phyloP scores from a whole-genome alignment of 2,113 vertebrate species.

The Dasyornis broadbenti region DNA sequence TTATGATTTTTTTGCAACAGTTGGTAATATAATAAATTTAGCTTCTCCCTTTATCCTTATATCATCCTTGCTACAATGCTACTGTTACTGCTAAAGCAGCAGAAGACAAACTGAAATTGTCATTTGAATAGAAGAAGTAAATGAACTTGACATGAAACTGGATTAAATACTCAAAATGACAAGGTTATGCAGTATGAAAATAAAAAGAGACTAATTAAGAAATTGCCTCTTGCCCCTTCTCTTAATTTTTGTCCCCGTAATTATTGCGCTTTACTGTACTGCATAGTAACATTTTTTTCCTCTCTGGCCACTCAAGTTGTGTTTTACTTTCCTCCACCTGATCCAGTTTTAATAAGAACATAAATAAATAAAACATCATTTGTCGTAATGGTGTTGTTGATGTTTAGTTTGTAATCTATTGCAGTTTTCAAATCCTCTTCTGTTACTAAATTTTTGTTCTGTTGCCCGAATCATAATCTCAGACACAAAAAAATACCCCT shows the following conservation, averaged over 20 bases:
- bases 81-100: background rate
- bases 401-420: background rate
- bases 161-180: background rate
- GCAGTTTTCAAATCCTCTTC: background rate
- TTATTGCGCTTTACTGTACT: background rate
- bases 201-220: background rate
- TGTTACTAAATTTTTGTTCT: background rate
- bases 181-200: background rate
- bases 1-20: background rate
- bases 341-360: background rate
- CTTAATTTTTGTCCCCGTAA: background rate
- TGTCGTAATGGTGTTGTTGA: background rate
- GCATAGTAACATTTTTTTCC: background rate
- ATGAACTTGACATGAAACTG: background rate
- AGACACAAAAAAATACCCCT: background rate
- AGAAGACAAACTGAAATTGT: background rate
- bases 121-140: background rate
- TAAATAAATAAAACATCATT: background rate
- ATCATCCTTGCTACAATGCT: background rate
- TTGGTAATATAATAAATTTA: background rate
- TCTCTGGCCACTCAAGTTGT: background rate
- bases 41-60: background rate
- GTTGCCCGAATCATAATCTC: background rate
- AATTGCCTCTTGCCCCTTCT: background rate
- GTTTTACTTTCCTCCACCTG: background rate